Conservation (phyloP, 1,140 invertebrate genomes). For the Megathymus violae region DNA sequence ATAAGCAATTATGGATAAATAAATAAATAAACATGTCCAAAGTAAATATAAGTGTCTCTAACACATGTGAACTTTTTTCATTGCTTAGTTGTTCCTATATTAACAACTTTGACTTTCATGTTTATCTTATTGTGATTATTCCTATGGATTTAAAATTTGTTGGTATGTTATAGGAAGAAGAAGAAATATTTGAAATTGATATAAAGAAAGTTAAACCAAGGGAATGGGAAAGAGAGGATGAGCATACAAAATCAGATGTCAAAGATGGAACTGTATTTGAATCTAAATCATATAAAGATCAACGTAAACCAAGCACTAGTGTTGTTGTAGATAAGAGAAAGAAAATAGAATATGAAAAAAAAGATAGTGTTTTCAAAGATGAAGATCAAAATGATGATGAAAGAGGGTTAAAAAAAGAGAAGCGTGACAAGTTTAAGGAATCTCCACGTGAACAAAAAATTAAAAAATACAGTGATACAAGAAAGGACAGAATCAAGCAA, state of each 20-base stretch:
- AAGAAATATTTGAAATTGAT: slow-evolving; percentile 72
- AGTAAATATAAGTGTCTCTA: not conserved
- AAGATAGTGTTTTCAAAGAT: slow-evolving; percentile 55
- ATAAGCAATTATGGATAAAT: too few relatives aligned
- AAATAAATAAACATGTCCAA: not conserved
- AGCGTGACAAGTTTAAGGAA: slow-evolving; percentile 71
- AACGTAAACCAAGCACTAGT: slow-evolving; percentile 57
- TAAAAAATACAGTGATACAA: slow-evolving; percentile 80
- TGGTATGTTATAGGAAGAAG: slow-evolving; percentile 69
- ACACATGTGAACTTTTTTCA: not conserved
- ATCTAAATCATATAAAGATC: slow-evolving; percentile 73
- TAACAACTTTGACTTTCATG: not conserved
- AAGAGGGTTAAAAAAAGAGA: slow-evolving; percentile 65
- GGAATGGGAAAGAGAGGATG: slow-evolving; percentile 82
- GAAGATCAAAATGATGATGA: slow-evolving; percentile 64
- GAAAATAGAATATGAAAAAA: slow-evolving; percentile 67
- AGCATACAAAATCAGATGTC: slow-evolving; percentile 66
- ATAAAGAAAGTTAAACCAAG: slow-evolving; percentile 80
- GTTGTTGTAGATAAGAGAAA: slow-evolving; percentile 68
- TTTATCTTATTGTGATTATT: not conserved
- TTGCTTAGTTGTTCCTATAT: too few relatives aligned
- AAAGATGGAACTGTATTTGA: slow-evolving; percentile 69
- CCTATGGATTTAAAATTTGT: not conserved
- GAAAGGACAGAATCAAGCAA: slow-evolving; percentile 74
- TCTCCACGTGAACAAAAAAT: slow-evolving; percentile 73